Evolutionary conservation across 2,797 vertebrate species (phyloP), one percentile per base, ranked within the genome.

Genomic region (Diglossa cyanea): DNA sequence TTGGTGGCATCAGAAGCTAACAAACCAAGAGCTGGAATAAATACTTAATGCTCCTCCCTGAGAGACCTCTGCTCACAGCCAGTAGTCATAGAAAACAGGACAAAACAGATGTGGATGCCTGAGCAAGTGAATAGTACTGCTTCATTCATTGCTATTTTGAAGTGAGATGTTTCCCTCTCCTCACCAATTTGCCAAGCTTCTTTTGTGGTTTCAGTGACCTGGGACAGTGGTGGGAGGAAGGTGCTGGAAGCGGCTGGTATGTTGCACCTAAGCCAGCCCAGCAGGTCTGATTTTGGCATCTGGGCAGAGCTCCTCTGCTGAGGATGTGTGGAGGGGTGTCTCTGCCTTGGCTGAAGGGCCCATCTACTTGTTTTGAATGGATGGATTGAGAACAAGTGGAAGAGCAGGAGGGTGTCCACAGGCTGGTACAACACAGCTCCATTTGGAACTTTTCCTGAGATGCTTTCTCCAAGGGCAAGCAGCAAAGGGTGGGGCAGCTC

Each of bases 31-130:
- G 76, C 72, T 88, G 89, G 82, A 95, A 96, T 96, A 96, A 96
- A 94, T 95, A 94, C 91, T 95, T 91, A 91, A 95, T 89, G 79
- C 51, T 91, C 7, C 58, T 95, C 91, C 94, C 86, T 66, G 61
- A 88, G 91, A 97, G 95, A 95, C 91, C 89, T 96, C 84, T 89
- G 71, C 91, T 95, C 37, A 25, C 86, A 89, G 92, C 44, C 88
- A 94, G 91, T 91, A 96, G 89, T 95, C 89, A 94, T 84, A 91
- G 95, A 96, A 95, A 96, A 97, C 81, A 80, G 92, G 91, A 94
- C 91, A 96, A 93, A 96, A 95, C 72, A 94, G 89, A 91, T 89
- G 86, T 62, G 91, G 78, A 88, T 92, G 83, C 84, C 92, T 3
- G 0, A 88, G 75, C 1, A 6, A 92, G 68, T 75, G 75, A 93